These are phyloP conservation scores for Embiotoca jacksoni DNA, from an alignment of 2,113 vertebrate species.

Conservation along the genomic window DNA sequence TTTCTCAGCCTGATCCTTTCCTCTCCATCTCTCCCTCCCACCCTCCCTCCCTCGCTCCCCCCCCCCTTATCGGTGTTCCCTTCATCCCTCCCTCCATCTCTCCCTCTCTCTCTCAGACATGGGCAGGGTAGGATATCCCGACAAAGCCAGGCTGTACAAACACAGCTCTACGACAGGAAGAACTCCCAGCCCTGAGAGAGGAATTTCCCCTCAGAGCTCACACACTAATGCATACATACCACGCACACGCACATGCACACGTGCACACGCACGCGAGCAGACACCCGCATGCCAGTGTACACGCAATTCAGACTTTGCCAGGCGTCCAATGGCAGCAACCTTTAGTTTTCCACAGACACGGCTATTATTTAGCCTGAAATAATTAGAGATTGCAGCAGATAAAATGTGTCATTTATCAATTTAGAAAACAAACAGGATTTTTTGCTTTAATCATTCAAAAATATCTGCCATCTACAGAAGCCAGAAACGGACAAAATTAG, in stretches of 20 bases:
- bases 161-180: conserved; percentile 87
- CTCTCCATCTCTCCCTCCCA: conserved; percentile 8
- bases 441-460: conserved; percentile 21
- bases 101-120: conserved; percentile 74
- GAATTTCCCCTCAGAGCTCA: conserved; percentile 83
- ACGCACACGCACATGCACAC: conserved; percentile 24
- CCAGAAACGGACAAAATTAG: too few species aligned
- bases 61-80: conserved; percentile 31
- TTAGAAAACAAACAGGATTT: conserved; percentile 1
- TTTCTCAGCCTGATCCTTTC: not conserved
- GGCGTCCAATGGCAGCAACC: conserved; percentile 13
- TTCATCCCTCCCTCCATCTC: conserved; percentile 29
- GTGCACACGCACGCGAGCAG: conserved; percentile 11
- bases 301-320: conserved; percentile 20
- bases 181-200: conserved; percentile 84
- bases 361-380: conserved; percentile 46
- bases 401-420: conserved; percentile 28
- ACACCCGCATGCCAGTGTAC: not conserved
- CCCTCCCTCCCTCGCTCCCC: not conserved
- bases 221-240: conserved; percentile 57
- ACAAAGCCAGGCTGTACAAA: conserved; percentile 87
- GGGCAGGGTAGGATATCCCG: conserved; percentile 87
- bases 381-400: conserved; percentile 14
- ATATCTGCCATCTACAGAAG: not conserved
- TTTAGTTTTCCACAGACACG: conserved; percentile 14